Conservation (phyloP, 2,888 invertebrate genomes). For the Thalpophila matura region DNA sequence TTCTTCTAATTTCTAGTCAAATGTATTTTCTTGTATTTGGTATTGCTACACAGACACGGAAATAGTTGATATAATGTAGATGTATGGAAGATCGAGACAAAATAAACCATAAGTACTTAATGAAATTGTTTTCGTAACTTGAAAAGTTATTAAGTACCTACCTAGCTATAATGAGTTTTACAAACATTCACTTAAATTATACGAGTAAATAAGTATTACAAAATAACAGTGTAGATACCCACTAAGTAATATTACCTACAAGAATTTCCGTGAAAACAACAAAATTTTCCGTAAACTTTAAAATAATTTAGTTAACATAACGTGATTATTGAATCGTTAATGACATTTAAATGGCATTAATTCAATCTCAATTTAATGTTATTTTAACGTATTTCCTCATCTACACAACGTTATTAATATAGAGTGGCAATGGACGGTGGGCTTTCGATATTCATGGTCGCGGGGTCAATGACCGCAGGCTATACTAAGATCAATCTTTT, state of each 20-base stretch:
- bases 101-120: too few species aligned
- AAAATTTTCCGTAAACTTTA: constrained; percentile 21
- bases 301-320: constrained; percentile 20
- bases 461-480: constrained; percentile 11
- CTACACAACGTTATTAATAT: neutral
- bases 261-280: neutral
- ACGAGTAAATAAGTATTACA: too few species aligned
- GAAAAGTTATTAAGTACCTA: too few species aligned
- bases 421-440: neutral
- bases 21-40: too few species aligned
- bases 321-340: neutral
- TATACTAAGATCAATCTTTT: constrained; percentile 12
- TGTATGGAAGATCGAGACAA: too few species aligned
- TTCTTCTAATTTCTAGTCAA: too few species aligned
- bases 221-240: too few species aligned
- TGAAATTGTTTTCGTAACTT: too few species aligned
- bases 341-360: constrained; percentile 23
- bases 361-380: constrained; percentile 31
- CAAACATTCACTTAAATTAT: too few species aligned
- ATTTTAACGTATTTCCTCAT: constrained; percentile 18
- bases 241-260: neutral
- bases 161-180: too few species aligned
- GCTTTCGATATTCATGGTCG: constrained; percentile 12
- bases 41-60: too few species aligned
- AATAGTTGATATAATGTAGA: too few species aligned